Evolutionary conservation across 2,113 vertebrate species (phyloP).

Genomic region (Porphyrio hochstetteri): DNA sequence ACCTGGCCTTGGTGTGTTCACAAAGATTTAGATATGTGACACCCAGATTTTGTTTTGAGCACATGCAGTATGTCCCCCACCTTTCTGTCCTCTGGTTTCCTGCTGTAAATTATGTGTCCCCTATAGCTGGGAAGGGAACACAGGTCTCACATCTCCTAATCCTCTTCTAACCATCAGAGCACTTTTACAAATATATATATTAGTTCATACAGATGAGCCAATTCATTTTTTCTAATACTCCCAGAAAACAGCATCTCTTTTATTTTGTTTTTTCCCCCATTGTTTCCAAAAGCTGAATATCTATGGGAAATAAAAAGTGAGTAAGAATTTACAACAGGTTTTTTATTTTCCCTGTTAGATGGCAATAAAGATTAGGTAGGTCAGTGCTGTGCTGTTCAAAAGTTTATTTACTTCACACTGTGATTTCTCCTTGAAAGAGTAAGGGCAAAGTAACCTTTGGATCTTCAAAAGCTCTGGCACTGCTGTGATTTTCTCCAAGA

Average conservation of each 20-base stretch:
- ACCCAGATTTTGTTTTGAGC: background rate
- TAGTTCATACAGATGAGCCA: background rate
- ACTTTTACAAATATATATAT: background rate
- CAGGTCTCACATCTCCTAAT: background rate
- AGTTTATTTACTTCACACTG: conserved; percentile 55
- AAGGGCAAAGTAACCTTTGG: conserved; percentile 41
- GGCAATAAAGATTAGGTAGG: conserved; percentile 3
- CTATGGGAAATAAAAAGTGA: background rate
- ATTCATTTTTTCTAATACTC: background rate
- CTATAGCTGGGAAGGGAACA: background rate
- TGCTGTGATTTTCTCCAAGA: conserved; percentile 36
- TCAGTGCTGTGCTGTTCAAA: background rate
- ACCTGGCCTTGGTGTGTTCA: background rate
- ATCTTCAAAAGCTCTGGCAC: conserved; percentile 46
- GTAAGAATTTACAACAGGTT: background rate
- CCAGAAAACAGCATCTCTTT: background rate
- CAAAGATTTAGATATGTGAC: background rate
- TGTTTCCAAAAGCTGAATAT: background rate
- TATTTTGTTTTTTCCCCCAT: background rate
- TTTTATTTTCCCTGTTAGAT: background rate
- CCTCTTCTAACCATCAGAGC: background rate
- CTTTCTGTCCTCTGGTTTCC: background rate
- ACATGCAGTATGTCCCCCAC: accelerated
- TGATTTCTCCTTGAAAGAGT: conserved; percentile 45
- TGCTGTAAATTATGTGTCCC: background rate